Evolutionary conservation across 2,888 invertebrate species (phyloP).

Genomic region (Pterobdella sp.): DNA sequence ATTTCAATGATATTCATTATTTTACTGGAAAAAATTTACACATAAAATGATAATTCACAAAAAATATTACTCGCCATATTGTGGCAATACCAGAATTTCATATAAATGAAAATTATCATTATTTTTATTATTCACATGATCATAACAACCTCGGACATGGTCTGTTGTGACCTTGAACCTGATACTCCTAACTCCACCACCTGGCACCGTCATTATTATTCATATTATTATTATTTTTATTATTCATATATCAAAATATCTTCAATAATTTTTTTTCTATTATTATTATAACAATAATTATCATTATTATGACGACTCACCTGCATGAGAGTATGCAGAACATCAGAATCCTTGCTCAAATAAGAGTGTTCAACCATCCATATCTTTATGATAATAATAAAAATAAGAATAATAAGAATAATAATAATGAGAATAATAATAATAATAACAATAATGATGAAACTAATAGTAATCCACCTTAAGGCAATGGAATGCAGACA

Average conservation of each 20-base stretch:
- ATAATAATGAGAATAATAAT: too few species aligned
- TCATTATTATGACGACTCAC: too few species aligned
- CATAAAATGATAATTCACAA: slow-evolving; percentile 11
- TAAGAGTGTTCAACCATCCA: slow-evolving; percentile 88
- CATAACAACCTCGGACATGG: not conserved
- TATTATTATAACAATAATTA: too few species aligned
- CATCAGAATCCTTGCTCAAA: slow-evolving; percentile 80
- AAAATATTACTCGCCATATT: slow-evolving; percentile 1
- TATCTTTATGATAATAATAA: too few species aligned
- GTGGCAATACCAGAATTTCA: not conserved
- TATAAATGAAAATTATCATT: not conserved
- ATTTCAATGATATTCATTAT: slow-evolving; percentile 9
- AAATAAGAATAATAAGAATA: too few species aligned
- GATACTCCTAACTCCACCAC: slow-evolving; percentile 95
- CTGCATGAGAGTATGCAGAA: slow-evolving; percentile 83
- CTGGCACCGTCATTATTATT: too few species aligned
- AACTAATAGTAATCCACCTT: too few species aligned
- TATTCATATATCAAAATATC: too few species aligned
- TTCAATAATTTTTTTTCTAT: too few species aligned
- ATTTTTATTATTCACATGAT: not conserved
- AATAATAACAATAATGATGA: too few species aligned
- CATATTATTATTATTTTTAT: too few species aligned
- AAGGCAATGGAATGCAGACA: slow-evolving; percentile 58
- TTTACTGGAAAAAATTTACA: slow-evolving; percentile 22
- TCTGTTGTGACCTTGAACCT: slow-evolving; percentile 70